phyloP scores from a whole-genome alignment of 2,797 vertebrate genomes.

The Sebastes jordani region DNA sequence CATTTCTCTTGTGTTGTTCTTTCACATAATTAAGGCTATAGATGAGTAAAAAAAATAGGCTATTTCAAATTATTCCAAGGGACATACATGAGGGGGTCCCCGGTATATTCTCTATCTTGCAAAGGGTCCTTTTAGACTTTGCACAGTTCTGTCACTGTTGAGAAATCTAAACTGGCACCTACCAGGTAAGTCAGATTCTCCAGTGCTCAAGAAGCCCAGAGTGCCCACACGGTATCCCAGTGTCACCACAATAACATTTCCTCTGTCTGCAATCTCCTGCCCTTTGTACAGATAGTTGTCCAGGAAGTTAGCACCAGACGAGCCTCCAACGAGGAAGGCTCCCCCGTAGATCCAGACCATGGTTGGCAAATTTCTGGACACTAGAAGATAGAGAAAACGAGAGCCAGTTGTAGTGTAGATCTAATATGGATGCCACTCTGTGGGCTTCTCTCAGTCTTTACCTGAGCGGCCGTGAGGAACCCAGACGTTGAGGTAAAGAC shows the following conservation, averaged over 20 bases:
- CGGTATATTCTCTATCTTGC: no score
- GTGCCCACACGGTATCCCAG: constrained; percentile 90
- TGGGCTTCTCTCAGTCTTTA: constrained; percentile 23
- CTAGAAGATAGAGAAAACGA: constrained; percentile 60
- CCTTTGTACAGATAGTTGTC: constrained; percentile 90
- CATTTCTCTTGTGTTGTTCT: no score
- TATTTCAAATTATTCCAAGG: no score
- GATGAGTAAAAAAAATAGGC: no score
- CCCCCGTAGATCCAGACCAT: constrained; percentile 95
- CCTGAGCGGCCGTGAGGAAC: constrained; percentile 84
- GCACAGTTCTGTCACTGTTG: no score
- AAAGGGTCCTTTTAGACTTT: no score
- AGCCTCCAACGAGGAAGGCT: constrained; percentile 83
- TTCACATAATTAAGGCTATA: no score
- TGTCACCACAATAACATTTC: constrained; percentile 93
- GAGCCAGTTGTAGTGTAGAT: neutral
- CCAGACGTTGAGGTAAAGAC: constrained; percentile 97
- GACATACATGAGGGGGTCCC: no score
- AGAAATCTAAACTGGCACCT: neutral
- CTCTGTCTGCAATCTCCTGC: constrained; percentile 88
- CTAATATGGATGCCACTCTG: neutral
- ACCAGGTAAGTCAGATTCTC: constrained; percentile 89
- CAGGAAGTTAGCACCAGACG: constrained; percentile 87
- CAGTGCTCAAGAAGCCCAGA: constrained; percentile 94
- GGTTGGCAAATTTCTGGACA: constrained; percentile 89